A percentile compares a stretch with the other conserved stretches of the same genome.
These are phyloP conservation scores for Fringilla coelebs DNA, from an alignment of 2,797 vertebrate genomes.

Conservation along the genomic window DNA sequence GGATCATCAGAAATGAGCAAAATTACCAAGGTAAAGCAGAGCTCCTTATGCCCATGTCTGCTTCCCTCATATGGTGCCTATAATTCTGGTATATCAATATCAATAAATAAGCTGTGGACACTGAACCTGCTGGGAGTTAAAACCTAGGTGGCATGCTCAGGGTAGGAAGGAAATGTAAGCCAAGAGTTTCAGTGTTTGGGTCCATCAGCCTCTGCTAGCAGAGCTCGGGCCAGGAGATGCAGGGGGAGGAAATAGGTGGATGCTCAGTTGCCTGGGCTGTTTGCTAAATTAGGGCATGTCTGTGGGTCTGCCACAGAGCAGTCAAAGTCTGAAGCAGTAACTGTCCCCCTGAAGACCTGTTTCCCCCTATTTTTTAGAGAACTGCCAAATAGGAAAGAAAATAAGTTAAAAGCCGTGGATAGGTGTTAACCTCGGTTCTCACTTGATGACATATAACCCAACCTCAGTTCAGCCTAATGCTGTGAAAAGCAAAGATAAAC, in stretches of 20 bases:
- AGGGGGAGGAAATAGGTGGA: background rate
- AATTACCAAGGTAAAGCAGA: background rate
- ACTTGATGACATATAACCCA: background rate
- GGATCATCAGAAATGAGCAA: background rate
- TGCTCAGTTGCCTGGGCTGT: background rate
- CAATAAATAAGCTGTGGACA: background rate
- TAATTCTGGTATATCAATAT: background rate
- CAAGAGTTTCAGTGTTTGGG: background rate
- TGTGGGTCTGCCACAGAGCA: background rate
- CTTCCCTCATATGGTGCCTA: background rate
- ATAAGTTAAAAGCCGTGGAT: background rate
- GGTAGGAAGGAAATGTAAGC: background rate
- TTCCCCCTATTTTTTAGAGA: background rate
- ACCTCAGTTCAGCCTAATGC: background rate
- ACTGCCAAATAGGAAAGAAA: background rate
- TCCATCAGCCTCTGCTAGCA: background rate
- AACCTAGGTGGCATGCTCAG: background rate
- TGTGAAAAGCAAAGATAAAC: background rate
- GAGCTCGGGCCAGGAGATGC: background rate
- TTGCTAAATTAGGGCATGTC: background rate
- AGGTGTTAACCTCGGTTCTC: background rate
- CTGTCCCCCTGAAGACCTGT: background rate
- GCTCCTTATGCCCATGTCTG: fast-evolving
- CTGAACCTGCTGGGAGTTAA: background rate
- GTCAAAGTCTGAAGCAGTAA: background rate